Evolutionary conservation across 2,797 vertebrate genomes (phyloP).

Genomic region (Eleutherodactylus coqui): DNA sequence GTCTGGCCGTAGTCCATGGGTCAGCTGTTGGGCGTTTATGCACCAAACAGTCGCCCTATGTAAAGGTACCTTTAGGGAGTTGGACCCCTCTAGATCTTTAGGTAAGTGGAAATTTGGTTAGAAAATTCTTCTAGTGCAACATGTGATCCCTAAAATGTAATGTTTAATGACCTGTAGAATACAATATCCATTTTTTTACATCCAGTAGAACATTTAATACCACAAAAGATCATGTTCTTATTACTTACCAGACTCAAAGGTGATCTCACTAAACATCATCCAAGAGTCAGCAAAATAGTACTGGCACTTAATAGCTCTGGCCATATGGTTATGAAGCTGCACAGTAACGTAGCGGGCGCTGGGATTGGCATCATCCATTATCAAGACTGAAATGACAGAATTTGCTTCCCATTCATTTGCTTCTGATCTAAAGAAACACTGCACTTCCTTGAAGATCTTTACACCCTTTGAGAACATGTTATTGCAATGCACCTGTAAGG

Average conservation of each 20-base stretch:
- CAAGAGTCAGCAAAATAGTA: constrained; percentile 94
- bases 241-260: constrained; percentile 92
- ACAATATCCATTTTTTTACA: background rate
- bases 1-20: too few species aligned
- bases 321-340: constrained; percentile 92
- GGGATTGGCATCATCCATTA: constrained; percentile 87
- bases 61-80: too few species aligned
- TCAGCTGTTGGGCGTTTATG: too few species aligned
- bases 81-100: background rate
- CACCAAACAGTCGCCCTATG: too few species aligned
- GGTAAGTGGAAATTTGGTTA: background rate
- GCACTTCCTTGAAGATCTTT: constrained; percentile 91
- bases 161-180: background rate
- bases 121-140: background rate
- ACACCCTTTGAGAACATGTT: constrained; percentile 91
- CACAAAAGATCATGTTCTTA: background rate
- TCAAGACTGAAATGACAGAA: constrained; percentile 81
- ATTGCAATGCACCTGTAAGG: constrained; percentile 92
- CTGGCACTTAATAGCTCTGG: constrained; percentile 94
- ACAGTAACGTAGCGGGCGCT: constrained; percentile 92
- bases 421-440: constrained; percentile 92
- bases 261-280: constrained; percentile 99
- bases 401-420: constrained; percentile 87
- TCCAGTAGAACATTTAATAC: background rate
- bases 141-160: background rate